Evolutionary conservation across 2,888 invertebrate species (phyloP).

Genomic region (Elaeidobius kamerunicus): DNA sequence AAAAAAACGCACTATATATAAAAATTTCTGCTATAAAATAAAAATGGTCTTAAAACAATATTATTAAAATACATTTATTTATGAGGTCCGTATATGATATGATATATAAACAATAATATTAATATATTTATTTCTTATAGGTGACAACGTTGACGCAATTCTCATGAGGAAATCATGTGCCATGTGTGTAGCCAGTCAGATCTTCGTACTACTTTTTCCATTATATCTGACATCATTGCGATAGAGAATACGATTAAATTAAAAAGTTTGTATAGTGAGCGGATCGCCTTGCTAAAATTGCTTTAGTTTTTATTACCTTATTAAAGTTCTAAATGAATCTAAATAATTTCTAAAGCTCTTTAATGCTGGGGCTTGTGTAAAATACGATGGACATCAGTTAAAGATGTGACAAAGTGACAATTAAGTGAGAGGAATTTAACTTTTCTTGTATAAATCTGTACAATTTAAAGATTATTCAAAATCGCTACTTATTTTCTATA

Average conservation of each 20-base stretch:
- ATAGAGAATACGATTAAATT: constrained; percentile 39
- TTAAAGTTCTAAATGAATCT: too few species aligned
- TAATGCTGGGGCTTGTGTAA: too few species aligned
- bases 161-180: constrained; percentile 66
- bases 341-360: too few species aligned
- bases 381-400: constrained; percentile 16
- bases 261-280: not conserved
- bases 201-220: constrained; percentile 44
- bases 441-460: constrained; percentile 27
- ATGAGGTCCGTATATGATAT: too few species aligned
- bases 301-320: too few species aligned
- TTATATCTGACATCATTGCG: constrained; percentile 44
- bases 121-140: constrained; percentile 52
- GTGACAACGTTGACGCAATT: constrained; percentile 89
- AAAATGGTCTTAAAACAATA: too few species aligned
- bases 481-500: constrained; percentile 23
- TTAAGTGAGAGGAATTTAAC: constrained; percentile 24
- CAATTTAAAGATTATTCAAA: constrained; percentile 21
- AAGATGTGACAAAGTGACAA: constrained; percentile 23
- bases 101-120: too few species aligned
- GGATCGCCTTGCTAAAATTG: not conserved
- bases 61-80: too few species aligned
- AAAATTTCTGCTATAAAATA: too few species aligned
- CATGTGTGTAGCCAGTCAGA: constrained; percentile 47
- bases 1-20: too few species aligned